A percentile compares a stretch with the other conserved stretches of the same genome.
phyloP scores from a whole-genome alignment of 1,140 invertebrate genomes.

The Sesamia nonagrioides region DNA sequence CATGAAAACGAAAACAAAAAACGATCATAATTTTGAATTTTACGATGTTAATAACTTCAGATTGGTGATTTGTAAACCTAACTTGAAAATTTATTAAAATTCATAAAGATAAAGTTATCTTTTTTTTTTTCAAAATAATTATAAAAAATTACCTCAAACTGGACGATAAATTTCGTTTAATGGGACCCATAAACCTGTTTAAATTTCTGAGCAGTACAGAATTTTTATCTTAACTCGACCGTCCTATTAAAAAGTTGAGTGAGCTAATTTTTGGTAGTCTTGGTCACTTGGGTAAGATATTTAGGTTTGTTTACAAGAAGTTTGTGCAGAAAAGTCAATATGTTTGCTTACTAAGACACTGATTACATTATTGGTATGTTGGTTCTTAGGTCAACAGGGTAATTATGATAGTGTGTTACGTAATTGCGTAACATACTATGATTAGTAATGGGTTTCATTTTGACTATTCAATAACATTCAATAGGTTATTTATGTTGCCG shows the following conservation, averaged over 20 bases:
- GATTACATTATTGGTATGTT: too few species aligned
- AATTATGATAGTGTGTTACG: too few species aligned
- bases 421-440: too few species aligned
- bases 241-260: constrained; percentile 27
- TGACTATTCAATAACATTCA: too few species aligned
- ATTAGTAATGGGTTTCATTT: too few species aligned
- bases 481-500: too few species aligned
- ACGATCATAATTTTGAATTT: constrained; percentile 13
- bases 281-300: not conserved
- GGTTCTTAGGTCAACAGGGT: too few species aligned
- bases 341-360: too few species aligned
- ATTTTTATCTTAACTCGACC: constrained; percentile 38
- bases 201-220: constrained; percentile 31
- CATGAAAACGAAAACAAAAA: not conserved
- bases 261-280: not conserved
- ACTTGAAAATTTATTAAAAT: not conserved
- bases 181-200: constrained; percentile 46
- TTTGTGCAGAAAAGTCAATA: too few species aligned
- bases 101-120: not conserved
- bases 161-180: constrained; percentile 33
- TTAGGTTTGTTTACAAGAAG: not conserved
- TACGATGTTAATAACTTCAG: constrained; percentile 3
- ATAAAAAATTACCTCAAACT: constrained; percentile 4
- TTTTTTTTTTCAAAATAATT: constrained; percentile 16
- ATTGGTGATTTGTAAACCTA: not conserved